Conservation (phyloP, 2,797 vertebrate species). For the Platalea minor region DNA sequence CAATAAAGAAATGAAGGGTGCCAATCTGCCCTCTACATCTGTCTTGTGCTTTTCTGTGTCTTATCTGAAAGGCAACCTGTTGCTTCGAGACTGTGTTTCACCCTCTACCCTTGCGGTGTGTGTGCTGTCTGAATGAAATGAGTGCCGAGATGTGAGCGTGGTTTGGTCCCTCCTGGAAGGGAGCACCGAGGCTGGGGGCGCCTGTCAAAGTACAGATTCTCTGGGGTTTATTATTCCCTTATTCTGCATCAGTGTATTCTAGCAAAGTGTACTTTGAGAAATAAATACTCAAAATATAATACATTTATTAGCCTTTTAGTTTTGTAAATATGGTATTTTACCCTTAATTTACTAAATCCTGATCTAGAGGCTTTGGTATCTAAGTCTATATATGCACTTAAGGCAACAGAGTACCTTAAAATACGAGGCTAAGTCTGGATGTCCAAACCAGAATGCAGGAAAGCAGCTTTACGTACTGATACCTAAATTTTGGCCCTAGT, state of each 20-base stretch:
- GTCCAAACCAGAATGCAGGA: neutral
- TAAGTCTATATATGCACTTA: neutral
- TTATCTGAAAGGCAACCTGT: neutral
- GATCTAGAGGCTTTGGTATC: neutral
- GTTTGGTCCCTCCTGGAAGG: neutral
- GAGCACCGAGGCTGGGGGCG: neutral
- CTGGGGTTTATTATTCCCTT: accelerated
- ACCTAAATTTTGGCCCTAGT: neutral
- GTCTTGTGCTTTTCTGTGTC: neutral
- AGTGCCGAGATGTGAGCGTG: accelerated
- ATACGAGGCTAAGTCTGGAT: neutral
- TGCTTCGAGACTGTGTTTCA: neutral
- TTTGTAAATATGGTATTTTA: neutral
- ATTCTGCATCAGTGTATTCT: neutral
- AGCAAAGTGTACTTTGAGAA: neutral
- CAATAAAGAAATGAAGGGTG: neutral
- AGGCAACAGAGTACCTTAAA: neutral
- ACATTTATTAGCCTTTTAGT: neutral
- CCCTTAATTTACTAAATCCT: neutral
- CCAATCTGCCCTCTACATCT: neutral
- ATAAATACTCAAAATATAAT: neutral
- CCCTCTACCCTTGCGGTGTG: neutral
- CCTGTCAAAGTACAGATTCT: neutral
- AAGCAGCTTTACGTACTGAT: neutral
- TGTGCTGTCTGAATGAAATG: neutral